Evolutionary conservation across 1,140 invertebrate genomes (phyloP).

Genomic region (Macrocentrus cingulum): DNA sequence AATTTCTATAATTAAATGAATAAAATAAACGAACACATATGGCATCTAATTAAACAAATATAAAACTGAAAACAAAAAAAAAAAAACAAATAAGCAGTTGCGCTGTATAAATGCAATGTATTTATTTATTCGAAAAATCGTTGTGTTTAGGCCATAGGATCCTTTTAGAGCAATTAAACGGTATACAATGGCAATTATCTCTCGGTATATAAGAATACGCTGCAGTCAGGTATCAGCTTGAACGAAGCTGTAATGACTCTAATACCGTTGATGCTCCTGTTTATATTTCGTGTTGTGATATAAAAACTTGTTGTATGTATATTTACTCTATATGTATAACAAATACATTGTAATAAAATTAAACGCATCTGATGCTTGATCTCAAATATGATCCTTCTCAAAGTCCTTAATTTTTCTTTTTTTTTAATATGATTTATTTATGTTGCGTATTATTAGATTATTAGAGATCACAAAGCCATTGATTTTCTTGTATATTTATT

Average conservation of each 20-base stretch:
- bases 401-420: too few relatives aligned
- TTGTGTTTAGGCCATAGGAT: constrained; percentile 30
- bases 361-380: background rate
- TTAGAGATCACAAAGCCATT: too few relatives aligned
- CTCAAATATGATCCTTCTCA: background rate
- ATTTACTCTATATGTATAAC: constrained; percentile 40
- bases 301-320: constrained; percentile 45
- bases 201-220: too few relatives aligned
- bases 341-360: constrained; percentile 51
- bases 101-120: constrained; percentile 14
- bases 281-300: constrained; percentile 55
- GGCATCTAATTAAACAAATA: constrained; percentile 7
- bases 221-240: too few relatives aligned
- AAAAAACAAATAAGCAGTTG: background rate
- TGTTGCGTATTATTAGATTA: too few relatives aligned
- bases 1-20: constrained; percentile 14
- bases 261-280: constrained; percentile 38
- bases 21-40: constrained; percentile 16
- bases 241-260: too few relatives aligned
- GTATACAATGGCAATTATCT: too few relatives aligned
- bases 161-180: too few relatives aligned
- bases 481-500: constrained; percentile 51
- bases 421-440: too few relatives aligned
- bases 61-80: background rate
- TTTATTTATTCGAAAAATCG: constrained; percentile 43